Conservation (phyloP, 2,888 invertebrate species). For the Drosophila flavopinicola region DNA sequence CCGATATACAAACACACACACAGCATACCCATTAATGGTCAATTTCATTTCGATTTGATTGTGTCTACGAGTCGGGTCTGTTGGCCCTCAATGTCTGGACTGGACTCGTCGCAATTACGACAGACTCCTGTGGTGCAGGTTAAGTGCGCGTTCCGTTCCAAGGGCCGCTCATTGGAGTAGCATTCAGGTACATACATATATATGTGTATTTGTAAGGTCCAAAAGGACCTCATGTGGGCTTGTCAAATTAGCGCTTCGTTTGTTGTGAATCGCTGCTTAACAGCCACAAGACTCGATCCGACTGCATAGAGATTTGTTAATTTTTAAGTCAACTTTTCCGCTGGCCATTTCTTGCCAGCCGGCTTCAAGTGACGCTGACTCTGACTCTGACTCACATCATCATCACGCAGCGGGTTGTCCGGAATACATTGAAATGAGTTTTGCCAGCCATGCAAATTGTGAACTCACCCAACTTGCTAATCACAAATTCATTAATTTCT, state of each 20-base stretch:
- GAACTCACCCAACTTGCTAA: conserved; percentile 31
- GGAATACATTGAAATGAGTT: conserved; percentile 48
- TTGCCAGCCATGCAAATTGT: conserved; percentile 30
- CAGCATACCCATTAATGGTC: conserved; percentile 74
- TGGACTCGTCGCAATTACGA: conserved; percentile 74
- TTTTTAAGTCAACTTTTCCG: conserved; percentile 58
- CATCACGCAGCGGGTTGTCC: conserved; percentile 17
- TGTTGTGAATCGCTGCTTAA: conserved; percentile 39
- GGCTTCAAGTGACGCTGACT: conserved; percentile 51
- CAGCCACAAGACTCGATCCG: conserved; percentile 1
- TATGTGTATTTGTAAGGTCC: conserved; percentile 24
- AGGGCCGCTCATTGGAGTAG: conserved; percentile 18
- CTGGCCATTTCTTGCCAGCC: conserved; percentile 50
- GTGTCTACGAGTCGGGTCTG: conserved; percentile 35
- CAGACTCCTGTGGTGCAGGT: conserved; percentile 71
- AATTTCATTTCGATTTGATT: conserved; percentile 80
- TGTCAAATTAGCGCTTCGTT: conserved; percentile 80
- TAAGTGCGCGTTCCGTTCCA: conserved; percentile 54
- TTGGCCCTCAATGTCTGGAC: conserved; percentile 44
- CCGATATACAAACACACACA: conserved; percentile 17
- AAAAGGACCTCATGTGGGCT: conserved; percentile 78
- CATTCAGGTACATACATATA: neutral
- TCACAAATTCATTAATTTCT: conserved; percentile 49
- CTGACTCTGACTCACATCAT: too few relatives aligned
- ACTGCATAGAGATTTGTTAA: conserved; percentile 60